Percentiles rank a stretch among this genome's conserved stretches.
phyloP scores from a whole-genome alignment of 2,113 vertebrate genomes.

The Emberiza fucata region DNA sequence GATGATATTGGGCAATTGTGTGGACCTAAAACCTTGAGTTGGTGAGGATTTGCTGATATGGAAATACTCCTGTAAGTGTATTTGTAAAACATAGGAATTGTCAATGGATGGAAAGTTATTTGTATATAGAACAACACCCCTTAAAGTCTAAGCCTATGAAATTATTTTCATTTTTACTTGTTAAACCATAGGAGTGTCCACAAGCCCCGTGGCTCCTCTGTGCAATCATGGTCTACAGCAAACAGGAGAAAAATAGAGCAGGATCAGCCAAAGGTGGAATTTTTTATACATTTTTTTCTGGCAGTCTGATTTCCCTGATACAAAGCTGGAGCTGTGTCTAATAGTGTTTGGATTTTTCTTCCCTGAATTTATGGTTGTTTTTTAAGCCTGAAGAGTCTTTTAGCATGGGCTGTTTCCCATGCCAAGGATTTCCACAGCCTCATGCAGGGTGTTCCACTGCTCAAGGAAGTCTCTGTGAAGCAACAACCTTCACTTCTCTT shows the following conservation, averaged over 20 bases:
- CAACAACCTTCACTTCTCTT: neutral
- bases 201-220: neutral
- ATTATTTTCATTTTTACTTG: neutral
- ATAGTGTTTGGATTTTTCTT: neutral
- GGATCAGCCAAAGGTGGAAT: neutral
- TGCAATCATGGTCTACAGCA: neutral
- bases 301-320: neutral
- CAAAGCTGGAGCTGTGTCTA: neutral
- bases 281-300: neutral
- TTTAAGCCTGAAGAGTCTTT: neutral
- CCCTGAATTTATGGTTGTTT: neutral
- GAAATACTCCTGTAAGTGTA: neutral
- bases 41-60: accelerated
- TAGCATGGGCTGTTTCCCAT: neutral
- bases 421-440: neutral
- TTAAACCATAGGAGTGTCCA: neutral
- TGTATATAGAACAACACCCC: neutral
- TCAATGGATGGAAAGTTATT: neutral
- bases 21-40: neutral
- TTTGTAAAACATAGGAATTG: neutral
- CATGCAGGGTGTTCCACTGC: neutral
- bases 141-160: neutral
- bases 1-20: neutral
- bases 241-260: neutral
- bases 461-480: neutral